phyloP scores from a whole-genome alignment of 2,797 vertebrate genomes.

The Arctocebus calabarensis region DNA sequence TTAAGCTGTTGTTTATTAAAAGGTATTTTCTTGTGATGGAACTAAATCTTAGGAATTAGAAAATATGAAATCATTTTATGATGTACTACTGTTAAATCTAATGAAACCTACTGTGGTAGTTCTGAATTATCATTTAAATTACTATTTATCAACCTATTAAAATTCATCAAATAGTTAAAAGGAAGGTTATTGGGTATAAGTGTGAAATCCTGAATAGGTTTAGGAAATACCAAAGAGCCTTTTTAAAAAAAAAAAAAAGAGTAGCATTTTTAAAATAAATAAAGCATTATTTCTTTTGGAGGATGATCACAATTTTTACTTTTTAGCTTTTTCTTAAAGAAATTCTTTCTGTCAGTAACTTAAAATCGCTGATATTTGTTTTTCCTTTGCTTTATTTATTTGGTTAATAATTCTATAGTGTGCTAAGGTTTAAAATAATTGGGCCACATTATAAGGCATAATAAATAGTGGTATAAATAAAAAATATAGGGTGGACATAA shows the following conservation, averaged over 20 bases:
- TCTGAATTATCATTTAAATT: constrained; percentile 63
- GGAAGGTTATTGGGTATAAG: constrained; percentile 8
- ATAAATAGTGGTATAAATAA: not conserved
- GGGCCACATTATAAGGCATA: not conserved
- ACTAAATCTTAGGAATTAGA: constrained; percentile 43
- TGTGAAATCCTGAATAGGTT: constrained; percentile 47
- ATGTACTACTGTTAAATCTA: not conserved
- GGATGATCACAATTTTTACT: constrained; percentile 48
- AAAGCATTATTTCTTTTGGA: constrained; percentile 46
- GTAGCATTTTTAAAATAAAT: constrained; percentile 60
- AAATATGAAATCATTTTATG: constrained; percentile 51
- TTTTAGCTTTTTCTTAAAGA: constrained; percentile 49
- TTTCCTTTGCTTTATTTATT: constrained; percentile 51
- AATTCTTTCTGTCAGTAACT: constrained; percentile 20
- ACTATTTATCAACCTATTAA: constrained; percentile 48
- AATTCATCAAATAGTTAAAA: constrained; percentile 65
- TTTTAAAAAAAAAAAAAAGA: not conserved
- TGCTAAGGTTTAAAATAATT: constrained; percentile 52
- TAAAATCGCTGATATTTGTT: constrained; percentile 52
- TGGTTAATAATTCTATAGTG: constrained; percentile 46
- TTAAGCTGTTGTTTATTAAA: constrained; percentile 57
- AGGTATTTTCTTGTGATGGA: constrained; percentile 50
- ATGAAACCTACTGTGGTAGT: constrained; percentile 2
- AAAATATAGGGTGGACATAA: not conserved
- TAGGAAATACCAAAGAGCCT: constrained; percentile 17